Base-by-base conservation (phyloP, 2,888 invertebrate species). In the Poecilus cupreus region DNA sequence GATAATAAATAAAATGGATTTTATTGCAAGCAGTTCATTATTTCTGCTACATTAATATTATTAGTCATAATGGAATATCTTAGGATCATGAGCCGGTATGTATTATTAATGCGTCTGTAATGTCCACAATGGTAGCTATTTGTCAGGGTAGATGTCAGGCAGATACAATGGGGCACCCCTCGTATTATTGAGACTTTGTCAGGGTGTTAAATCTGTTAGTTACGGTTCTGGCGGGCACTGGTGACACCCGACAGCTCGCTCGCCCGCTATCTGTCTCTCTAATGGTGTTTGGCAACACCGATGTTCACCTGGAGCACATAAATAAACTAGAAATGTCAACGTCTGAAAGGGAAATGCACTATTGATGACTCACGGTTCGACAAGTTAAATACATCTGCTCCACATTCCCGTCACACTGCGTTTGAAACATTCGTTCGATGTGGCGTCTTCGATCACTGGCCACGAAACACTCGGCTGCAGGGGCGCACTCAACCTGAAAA, bases 311-410 rank as follows among this genome's bases (percentile, higher is more conserved):
- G 81, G 81, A 81, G 75, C 81, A 81, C 81, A 81, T 81, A 81
- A 81, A 81, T 81, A 81, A 81, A 81, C 81, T 74, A 70, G 74
- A 81, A 81, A 81, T 81, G 81, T 81, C 81, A 81, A 81, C 75
- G 75, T 81, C 75, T 81, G 81, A 81, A 81, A 81, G 81, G 74
- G 75, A 81, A 81, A 81, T 75, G 81, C 81, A 81, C 46, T 74
- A 75, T 81, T 81, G 81, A 81, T 81, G 81, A 81, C 75, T 81
- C 81, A 81, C 75, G 75, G 75, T 75, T 81, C 75, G 81, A 81
- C 81, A 81, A 81, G 81, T 81, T 81, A 81, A 75, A 81, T 81
- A 75, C 81, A 81, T 81, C 81, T 81, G 81, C 81, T 81, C 81
- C 74, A 81, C 81, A 81, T 81, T 75, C 75, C 75, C 72, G 72